A percentile compares a stretch with the other conserved stretches of the same genome.
Conservation (phyloP, 2,888 invertebrate genomes). For the Hemaris fuciformis region DNA sequence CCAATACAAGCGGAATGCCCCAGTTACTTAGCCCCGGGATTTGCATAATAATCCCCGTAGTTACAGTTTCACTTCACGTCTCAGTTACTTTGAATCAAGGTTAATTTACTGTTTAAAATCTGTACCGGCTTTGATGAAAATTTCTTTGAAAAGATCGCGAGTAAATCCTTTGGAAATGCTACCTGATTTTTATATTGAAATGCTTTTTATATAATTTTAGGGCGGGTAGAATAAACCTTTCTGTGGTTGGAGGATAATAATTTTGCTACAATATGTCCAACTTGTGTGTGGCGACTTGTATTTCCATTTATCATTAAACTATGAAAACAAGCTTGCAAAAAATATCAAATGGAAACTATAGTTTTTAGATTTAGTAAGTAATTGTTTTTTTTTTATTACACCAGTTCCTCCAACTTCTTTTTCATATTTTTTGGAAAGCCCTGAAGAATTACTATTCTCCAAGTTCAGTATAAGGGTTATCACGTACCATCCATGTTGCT, state of each 20-base stretch:
- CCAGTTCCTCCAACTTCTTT: too few relatives aligned
- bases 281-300: too few relatives aligned
- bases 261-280: too few relatives aligned
- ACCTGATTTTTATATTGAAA: background rate
- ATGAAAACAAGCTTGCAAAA: too few relatives aligned
- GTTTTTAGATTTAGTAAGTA: too few relatives aligned
- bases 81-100: conserved; percentile 8
- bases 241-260: background rate
- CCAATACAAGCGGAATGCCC: background rate
- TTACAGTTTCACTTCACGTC: conserved; percentile 11
- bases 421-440: too few relatives aligned
- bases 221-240: background rate
- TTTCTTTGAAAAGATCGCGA: background rate
- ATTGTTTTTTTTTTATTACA: too few relatives aligned
- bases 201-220: background rate
- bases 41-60: conserved; percentile 14
- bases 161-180: background rate
- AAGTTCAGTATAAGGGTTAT: too few relatives aligned
- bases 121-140: background rate
- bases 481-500: too few relatives aligned
- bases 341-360: too few relatives aligned
- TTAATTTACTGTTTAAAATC: conserved; percentile 10
- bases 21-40: conserved; percentile 1
- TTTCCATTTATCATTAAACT: too few relatives aligned
- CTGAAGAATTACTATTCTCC: too few relatives aligned